Conservation (phyloP, 2,113 vertebrate genomes). For the Syngnathus scovelli region DNA sequence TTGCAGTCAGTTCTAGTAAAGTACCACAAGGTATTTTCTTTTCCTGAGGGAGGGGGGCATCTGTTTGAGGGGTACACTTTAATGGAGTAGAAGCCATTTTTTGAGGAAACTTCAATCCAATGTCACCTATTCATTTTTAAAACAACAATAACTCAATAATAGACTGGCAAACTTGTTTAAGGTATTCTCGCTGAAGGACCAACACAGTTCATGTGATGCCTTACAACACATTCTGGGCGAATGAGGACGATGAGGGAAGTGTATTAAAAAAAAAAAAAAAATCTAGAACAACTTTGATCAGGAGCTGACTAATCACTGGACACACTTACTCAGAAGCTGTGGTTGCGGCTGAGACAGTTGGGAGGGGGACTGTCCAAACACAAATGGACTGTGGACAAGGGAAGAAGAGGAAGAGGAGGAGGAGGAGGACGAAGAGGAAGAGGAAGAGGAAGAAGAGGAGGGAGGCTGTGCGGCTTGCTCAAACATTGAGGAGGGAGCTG, state of each 20-base stretch:
- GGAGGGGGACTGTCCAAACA: slow-evolving; percentile 99
- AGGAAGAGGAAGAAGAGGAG: slow-evolving; percentile 76
- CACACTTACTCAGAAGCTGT: slow-evolving; percentile 99
- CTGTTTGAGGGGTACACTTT: background rate
- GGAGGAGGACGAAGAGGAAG: slow-evolving; percentile 77
- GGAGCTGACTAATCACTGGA: slow-evolving; percentile 79
- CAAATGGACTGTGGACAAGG: slow-evolving; percentile 99
- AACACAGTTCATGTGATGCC: slow-evolving; percentile 29
- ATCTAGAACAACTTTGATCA: slow-evolving; percentile 32
- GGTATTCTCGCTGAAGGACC: slow-evolving; percentile 26
- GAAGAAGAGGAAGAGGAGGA: slow-evolving; percentile 70
- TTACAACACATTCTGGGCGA: slow-evolving; percentile 19
- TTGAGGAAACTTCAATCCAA: slow-evolving; percentile 1
- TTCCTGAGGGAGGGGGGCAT: background rate
- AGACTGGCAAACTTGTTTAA: slow-evolving; percentile 20
- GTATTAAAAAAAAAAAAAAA: too few relatives aligned
- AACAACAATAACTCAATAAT: slow-evolving; percentile 18
- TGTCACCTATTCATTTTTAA: slow-evolving; percentile 7
- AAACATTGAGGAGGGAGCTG: slow-evolving; percentile 91
- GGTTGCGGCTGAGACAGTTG: slow-evolving; percentile 93
- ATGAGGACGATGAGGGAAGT: slow-evolving; percentile 10
- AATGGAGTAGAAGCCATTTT: background rate
- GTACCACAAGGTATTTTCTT: background rate
- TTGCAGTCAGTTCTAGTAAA: background rate
- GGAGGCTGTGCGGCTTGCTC: slow-evolving; percentile 97